A percentile compares a stretch with the other conserved stretches of the same genome.
phyloP scores from a whole-genome alignment of 2,888 invertebrate species.

The Lathronympha strigana region DNA sequence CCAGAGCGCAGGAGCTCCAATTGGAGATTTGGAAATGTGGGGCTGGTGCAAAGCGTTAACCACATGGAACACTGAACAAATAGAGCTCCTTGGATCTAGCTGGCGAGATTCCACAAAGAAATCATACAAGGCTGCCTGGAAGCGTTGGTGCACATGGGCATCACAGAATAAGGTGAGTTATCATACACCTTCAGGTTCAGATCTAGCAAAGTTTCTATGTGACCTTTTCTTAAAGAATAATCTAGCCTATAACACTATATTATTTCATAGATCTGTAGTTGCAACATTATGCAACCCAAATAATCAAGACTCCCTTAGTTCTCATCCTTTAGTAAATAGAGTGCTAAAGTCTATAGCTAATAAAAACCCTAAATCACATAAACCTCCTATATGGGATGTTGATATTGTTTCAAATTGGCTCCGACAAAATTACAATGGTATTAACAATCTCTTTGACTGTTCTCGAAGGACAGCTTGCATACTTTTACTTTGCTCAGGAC shows the following conservation, averaged over 20 bases:
- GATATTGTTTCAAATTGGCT: background rate
- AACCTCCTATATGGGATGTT: background rate
- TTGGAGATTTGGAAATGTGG: too few relatives aligned
- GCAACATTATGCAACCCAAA: background rate
- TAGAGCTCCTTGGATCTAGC: background rate
- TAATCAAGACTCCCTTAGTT: background rate
- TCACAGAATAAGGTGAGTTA: background rate
- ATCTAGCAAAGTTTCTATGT: background rate
- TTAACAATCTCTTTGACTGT: background rate
- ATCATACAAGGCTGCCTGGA: background rate
- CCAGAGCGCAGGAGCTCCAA: background rate
- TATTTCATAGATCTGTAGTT: background rate
- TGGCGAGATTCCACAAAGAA: background rate
- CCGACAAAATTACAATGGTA: background rate
- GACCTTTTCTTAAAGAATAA: background rate
- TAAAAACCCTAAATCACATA: background rate
- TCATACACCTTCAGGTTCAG: background rate
- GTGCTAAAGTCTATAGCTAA: background rate
- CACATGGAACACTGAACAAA: too few relatives aligned
- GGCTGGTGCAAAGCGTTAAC: background rate
- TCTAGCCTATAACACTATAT: background rate
- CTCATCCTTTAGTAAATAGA: background rate
- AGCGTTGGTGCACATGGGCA: background rate
- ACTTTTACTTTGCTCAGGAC: background rate
- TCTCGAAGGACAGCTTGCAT: background rate